Evolutionary conservation across 2,888 invertebrate species (phyloP), one percentile per base, ranked within the genome.

Genomic region (Apamea sordens): DNA sequence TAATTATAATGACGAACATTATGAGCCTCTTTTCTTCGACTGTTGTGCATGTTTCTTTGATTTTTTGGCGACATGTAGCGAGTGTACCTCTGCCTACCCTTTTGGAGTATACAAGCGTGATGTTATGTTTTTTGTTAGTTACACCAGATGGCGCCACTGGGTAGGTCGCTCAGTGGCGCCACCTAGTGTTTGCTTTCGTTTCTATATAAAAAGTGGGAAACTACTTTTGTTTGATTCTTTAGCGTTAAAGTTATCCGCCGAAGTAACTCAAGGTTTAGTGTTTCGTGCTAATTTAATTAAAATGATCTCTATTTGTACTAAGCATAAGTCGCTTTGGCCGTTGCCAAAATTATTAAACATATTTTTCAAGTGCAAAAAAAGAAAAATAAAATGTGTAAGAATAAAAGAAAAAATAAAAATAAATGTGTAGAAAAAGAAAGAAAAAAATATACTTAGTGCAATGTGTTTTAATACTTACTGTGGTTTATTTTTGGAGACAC

Each of bases 151-250:
- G 74, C 74, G 36, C 28, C 21, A 56, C 44, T 75, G 44, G 59
- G 32, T 44, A 1, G 7, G 21, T 56, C 10, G 15, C 24, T 28
- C 10, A 69, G 36, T n/a, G n/a, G 32, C 59, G 44, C 69, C 59
- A 69, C 24, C 56, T 59, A 56, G 69, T 59, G 44, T 18, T 13
- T 7, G 24, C 11, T 75, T 21, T 36, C 15, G 77, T 21, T 28
- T 21, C 32, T 15, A 10, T 32, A 47, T 65, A 47, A 59, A 73
- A 65, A 53, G n/a, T 59, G 56, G 56, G 11, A 24, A 32, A 77
- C 44, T 67, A 36, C 65, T 75, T 65, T n/a, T 56, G 32, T 36
- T 75, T 59, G 36, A 67, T 47, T 67, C 47, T 59, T 59, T 75
- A 6, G 32, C 10, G 44, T n/a, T 65, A 36, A 36, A 47, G 65